Evolutionary conservation across 2,888 invertebrate species (phyloP).

Genomic region (Dynastes hyllus): DNA sequence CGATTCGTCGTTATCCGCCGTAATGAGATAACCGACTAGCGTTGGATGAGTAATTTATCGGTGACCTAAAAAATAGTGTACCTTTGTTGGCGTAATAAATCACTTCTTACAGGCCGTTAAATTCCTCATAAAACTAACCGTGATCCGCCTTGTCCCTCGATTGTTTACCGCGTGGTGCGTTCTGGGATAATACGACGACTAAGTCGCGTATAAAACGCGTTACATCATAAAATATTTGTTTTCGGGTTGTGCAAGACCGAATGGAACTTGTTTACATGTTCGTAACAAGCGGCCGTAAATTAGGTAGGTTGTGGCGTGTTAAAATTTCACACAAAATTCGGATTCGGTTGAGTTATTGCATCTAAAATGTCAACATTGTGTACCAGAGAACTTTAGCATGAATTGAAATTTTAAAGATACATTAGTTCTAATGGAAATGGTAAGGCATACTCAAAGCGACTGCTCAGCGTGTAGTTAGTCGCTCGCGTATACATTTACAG

Average conservation of each 20-base stretch:
- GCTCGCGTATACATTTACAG: too few relatives aligned
- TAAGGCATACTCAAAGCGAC: too few relatives aligned
- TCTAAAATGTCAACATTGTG: background rate
- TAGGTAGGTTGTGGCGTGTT: background rate
- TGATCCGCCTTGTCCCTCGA: slow-evolving; percentile 28
- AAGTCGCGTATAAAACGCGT: background rate
- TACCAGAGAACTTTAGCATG: background rate
- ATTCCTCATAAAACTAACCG: slow-evolving; percentile 35
- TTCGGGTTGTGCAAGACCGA: slow-evolving; percentile 30
- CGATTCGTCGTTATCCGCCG: slow-evolving; percentile 15
- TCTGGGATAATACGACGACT: too few relatives aligned
- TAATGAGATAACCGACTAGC: slow-evolving; percentile 41
- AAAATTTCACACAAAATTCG: background rate
- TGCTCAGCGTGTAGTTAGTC: too few relatives aligned
- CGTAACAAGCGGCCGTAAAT: slow-evolving; percentile 32
- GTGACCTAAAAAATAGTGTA: slow-evolving; percentile 40
- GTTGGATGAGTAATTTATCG: slow-evolving; percentile 34
- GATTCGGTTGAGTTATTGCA: background rate
- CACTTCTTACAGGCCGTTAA: slow-evolving; percentile 39
- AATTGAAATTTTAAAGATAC: background rate
- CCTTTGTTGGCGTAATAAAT: slow-evolving; percentile 44
- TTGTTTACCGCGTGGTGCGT: slow-evolving; percentile 21
- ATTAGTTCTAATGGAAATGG: too few relatives aligned
- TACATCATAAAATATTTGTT: slow-evolving; percentile 45
- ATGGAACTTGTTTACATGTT: slow-evolving; percentile 29